phyloP scores from a whole-genome alignment of 2,113 vertebrate species.

The Collichthys lucidus region DNA sequence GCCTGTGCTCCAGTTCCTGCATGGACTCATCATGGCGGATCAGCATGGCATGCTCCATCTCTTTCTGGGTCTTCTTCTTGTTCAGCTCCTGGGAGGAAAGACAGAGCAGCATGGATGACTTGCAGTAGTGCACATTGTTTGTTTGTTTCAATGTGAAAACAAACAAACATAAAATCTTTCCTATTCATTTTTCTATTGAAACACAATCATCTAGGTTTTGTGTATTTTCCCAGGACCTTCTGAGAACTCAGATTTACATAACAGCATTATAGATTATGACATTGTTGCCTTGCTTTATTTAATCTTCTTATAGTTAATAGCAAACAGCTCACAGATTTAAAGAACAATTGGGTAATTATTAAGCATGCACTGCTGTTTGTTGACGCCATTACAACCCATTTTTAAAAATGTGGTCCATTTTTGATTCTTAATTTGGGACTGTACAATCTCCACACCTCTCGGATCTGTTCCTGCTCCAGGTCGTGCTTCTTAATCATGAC shows the following conservation, averaged over 20 bases:
- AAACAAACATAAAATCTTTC: no score
- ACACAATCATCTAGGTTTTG: conserved; percentile 2
- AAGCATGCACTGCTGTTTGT: conserved; percentile 10
- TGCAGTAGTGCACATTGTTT: not conserved
- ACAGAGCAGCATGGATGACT: not conserved
- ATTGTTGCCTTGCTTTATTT: conserved; percentile 71
- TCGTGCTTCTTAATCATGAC: conserved; percentile 94
- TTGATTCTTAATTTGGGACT: not conserved
- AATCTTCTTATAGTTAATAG: conserved; percentile 70
- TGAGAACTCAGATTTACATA: conserved; percentile 44
- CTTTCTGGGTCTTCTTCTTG: conserved; percentile 98
- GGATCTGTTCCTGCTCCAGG: conserved; percentile 96
- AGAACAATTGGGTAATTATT: conserved; percentile 59
- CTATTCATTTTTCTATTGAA: not conserved
- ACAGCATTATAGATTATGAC: conserved; percentile 77
- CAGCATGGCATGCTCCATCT: conserved; percentile 99
- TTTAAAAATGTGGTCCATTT: not conserved
- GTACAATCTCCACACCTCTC: conserved; percentile 86
- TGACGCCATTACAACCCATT: not conserved
- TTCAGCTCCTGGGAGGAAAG: conserved; percentile 89
- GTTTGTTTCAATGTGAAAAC: not conserved
- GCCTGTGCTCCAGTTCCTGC: conserved; percentile 95
- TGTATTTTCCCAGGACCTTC: conserved; percentile 32
- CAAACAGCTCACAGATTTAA: conserved; percentile 38
- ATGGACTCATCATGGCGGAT: conserved; percentile 99